These are phyloP conservation scores for Hydraecia micacea DNA, from an alignment of 2,888 invertebrate species.

Conservation along the genomic window DNA sequence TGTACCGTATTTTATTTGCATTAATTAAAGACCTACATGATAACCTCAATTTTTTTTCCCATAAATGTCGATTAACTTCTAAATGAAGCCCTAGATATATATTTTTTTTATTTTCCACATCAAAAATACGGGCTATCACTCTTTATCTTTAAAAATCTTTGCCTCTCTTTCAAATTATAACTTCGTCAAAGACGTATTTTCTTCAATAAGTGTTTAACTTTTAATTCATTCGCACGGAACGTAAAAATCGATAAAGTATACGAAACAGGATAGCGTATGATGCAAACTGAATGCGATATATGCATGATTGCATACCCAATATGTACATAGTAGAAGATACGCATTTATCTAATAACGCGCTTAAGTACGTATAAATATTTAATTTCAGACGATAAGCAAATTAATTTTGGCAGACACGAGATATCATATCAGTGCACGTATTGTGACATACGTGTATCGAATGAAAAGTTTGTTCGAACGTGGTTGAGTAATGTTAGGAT, in stretches of 20 bases:
- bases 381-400: conserved; percentile 77
- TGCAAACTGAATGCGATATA: conserved; percentile 24
- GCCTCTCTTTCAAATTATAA: neutral
- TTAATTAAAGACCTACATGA: too few relatives aligned
- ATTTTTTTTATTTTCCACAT: neutral
- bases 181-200: neutral
- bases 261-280: conserved; percentile 5
- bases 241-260: conserved; percentile 13
- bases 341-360: conserved; percentile 59
- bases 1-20: neutral
- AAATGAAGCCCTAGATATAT: neutral
- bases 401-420: conserved; percentile 74
- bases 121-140: neutral
- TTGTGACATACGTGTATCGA: conserved; percentile 57
- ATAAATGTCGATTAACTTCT: neutral
- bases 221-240: too few relatives aligned
- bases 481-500: conserved; percentile 26
- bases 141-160: neutral
- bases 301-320: conserved; percentile 28
- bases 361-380: conserved; percentile 70
- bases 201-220: neutral
- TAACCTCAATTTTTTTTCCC: neutral
- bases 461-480: conserved; percentile 42
- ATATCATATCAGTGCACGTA: conserved; percentile 66
- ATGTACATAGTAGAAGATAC: conserved; percentile 32